phyloP scores from a whole-genome alignment of 35 echinoderm and acorn worm species.

The Anneissia japonica region DNA sequence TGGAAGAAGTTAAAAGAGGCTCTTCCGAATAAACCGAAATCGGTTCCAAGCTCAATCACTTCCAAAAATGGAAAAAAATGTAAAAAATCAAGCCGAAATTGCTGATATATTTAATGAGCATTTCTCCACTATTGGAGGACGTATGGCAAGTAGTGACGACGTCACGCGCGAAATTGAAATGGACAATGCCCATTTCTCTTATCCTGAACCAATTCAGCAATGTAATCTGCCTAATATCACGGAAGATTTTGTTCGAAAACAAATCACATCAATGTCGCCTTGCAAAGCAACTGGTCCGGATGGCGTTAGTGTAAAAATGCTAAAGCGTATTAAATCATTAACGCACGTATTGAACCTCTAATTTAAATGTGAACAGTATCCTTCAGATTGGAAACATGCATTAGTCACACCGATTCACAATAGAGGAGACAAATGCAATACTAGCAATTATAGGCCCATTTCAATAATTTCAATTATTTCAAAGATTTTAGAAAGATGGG shows the following conservation, averaged over 20 bases:
- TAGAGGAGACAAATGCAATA: not conserved
- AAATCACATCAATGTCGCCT: constrained; percentile 3
- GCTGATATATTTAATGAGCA: constrained; percentile 9
- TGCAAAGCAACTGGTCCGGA: not conserved
- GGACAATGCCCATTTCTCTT: not conserved
- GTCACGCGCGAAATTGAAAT: not conserved
- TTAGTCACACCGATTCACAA: not conserved
- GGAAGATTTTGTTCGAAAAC: constrained; percentile 15
- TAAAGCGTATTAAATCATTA: not conserved
- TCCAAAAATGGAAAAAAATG: not conserved
- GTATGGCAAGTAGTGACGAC: not conserved
- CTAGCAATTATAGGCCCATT: constrained; percentile 18
- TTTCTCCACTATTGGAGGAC: constrained; percentile 9
- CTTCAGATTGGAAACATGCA: not conserved
- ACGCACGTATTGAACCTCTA: not conserved
- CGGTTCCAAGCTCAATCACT: not conserved
- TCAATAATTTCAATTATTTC: constrained; percentile 24
- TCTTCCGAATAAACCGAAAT: constrained; percentile 2
- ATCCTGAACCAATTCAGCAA: too few species aligned
- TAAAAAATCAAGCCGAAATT: constrained; percentile 6
- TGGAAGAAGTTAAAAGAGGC: constrained; percentile 1
- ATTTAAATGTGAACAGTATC: not conserved
- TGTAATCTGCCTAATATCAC: constrained; percentile 12
- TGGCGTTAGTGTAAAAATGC: not conserved
- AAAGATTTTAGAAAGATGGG: constrained; percentile 17